Evolutionary conservation across 64 coral and sea anemone species (phyloP), one percentile per base, ranked within the genome.

Genomic region (Astreopora myriophthalma): DNA sequence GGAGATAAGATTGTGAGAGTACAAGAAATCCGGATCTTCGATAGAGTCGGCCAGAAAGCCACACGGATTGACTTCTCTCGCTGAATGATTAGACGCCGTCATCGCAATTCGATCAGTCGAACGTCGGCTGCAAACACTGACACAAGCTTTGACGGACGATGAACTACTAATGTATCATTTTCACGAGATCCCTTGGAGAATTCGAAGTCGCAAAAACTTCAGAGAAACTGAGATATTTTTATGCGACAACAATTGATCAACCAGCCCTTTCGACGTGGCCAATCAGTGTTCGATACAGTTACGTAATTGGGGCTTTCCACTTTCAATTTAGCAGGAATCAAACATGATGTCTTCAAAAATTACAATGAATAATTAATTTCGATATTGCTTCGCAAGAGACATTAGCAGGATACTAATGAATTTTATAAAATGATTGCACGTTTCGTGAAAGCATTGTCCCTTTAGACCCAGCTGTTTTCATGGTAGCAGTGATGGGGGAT

Each of bases 341-440:
- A 51, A 31, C 75, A 29, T 52, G 75, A 3, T 32, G 32, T 32
- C 8, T 46, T 78, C 28, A 78, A 78, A n/a, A n/a, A n/a, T n/a
- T 51, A 51, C 40, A 78, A 78, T 78, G 75, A 25, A 51, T 78
- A 78, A 78, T 78, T 78, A 78, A 78, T 51, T 78, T 52, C 46
- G 29, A 51, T 52, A 52, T 78, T 9, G 23, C 5, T 28, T 10
- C 24, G 5, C 2, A 78, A 78, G 24, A 16, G 25, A 51, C n/a
- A 30, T 78, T 78, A 78, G 11, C 40, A 19, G 44, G 52, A 37
- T 11, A 44, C 38, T 51, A 78, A 52, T 78, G 48, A 52, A 78
- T 28, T n/a, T n/a, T n/a, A n/a, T n/a, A n/a, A n/a, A n/a, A n/a
- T n/a, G n/a, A n/a, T n/a, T n/a, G n/a, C n/a, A n/a, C n/a, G n/a